A percentile compares a stretch with the other conserved stretches of the same genome.
These are phyloP conservation scores for Tyrannus savana DNA, from an alignment of 2,113 vertebrate genomes.

Conservation along the genomic window DNA sequence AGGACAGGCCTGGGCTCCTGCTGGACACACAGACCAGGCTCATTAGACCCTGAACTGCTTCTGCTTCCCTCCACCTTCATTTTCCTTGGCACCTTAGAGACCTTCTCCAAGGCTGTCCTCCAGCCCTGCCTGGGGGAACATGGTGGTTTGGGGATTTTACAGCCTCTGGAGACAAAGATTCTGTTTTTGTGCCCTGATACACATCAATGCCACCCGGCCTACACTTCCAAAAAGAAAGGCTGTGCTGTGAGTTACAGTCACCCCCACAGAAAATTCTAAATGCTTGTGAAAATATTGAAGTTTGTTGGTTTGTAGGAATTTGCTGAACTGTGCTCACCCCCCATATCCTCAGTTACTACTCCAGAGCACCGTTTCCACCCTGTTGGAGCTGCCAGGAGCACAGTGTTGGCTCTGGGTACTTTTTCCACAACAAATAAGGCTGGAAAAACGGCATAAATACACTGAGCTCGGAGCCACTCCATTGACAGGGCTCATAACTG, in stretches of 20 bases:
- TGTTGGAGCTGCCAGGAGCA: neutral
- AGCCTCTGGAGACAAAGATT: conserved; percentile 29
- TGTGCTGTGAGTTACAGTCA: neutral
- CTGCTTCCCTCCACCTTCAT: neutral
- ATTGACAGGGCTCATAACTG: neutral
- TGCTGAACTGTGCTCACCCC: neutral
- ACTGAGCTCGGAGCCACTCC: neutral
- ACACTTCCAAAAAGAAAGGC: neutral
- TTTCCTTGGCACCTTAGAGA: neutral
- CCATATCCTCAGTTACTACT: rapidly evolving
- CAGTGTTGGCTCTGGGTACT: neutral
- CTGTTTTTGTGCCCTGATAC: neutral
- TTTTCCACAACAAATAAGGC: conserved; percentile 43
- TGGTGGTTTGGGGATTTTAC: neutral
- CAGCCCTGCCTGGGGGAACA: neutral
- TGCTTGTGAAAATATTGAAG: neutral
- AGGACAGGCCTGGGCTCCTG: neutral
- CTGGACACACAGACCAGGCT: neutral
- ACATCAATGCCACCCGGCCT: neutral
- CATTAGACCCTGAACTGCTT: neutral
- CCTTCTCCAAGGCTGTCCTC: neutral
- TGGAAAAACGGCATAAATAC: neutral
- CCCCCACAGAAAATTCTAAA: neutral
- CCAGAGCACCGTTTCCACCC: neutral
- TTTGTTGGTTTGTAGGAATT: neutral